Base-by-base conservation (phyloP, 2,797 vertebrate genomes). In the Epinephelus awoara region DNA sequence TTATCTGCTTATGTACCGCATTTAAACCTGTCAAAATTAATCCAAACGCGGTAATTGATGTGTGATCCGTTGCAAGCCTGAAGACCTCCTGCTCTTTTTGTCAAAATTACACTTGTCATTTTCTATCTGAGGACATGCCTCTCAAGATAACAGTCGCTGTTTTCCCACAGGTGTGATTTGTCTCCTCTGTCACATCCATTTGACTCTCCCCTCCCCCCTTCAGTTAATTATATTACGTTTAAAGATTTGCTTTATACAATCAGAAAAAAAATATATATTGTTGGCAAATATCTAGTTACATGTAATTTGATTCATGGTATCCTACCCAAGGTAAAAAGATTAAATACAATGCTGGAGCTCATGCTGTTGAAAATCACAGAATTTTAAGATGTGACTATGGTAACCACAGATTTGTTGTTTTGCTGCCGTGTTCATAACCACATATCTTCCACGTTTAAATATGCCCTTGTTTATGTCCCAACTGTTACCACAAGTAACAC, bases 21-120 rank as follows among this genome's bases (percentile, higher is more conserved):
- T 90, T 92, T 92, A 85, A 91, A 89, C 89, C 91, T 93, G 95
- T 95, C 95, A 92, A 61, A 89, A 84, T 85, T 89, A 91, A 95
- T 96, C 82, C 79, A 70, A 80, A 82, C 8, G 64, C 46, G 57
- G 63, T 93, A 96, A 96, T 90, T 96, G 95, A 96, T 79, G 81
- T 57, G 74, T 86, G 87, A 93, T 91, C 91, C 42, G 49, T 66
- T 55, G 80, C 83, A 73, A 85, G 88, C 89, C 80, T 64, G 25
- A 73, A 84, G 87, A 91, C 81, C 87, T 76, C 67, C 52, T 85
- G 87, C 86, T 91, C 83, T 89, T 87, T 91, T 82, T 89, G 82
- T 86, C 83, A 90, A 91, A 95, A 95, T 95, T 95, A 93, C 86
- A 90, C 89, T 91, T 94, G 96, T 95, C 95, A 95, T 92, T 88